A percentile compares a stretch with the other conserved stretches of the same genome.
Conservation (phyloP, 2,888 invertebrate species). For the Aleiodes leptofemur region DNA sequence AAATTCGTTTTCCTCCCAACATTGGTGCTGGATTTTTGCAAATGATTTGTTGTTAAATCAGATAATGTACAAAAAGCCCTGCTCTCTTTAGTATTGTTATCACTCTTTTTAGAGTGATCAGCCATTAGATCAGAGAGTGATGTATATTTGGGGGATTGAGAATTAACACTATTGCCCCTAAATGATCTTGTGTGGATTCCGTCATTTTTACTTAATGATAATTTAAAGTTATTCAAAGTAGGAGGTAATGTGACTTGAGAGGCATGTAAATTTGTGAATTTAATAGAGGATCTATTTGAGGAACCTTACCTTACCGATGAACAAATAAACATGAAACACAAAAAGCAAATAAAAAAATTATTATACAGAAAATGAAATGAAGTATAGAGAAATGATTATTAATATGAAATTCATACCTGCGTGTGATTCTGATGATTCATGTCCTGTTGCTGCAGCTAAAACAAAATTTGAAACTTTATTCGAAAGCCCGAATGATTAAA, state of each 20-base stretch:
- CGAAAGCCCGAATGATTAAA: slow-evolving; percentile 9
- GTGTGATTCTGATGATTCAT: slow-evolving; percentile 55
- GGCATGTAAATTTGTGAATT: background rate
- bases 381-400: too few species aligned
- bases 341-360: slow-evolving; percentile 54
- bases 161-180: slow-evolving; percentile 20
- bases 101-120: slow-evolving; percentile 24
- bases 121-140: slow-evolving; percentile 20
- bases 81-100: slow-evolving; percentile 38
- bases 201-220: background rate
- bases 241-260: background rate
- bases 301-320: slow-evolving; percentile 73
- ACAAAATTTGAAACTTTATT: background rate
- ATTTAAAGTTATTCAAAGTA: background rate
- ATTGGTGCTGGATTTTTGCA: slow-evolving; percentile 59
- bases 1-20: slow-evolving; percentile 53
- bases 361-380: background rate
- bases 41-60: slow-evolving; percentile 69
- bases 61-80: slow-evolving; percentile 63
- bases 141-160: slow-evolving; percentile 38
- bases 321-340: slow-evolving; percentile 66
- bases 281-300: slow-evolving; percentile 53
- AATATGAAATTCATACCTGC: slow-evolving; percentile 61
- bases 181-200: background rate
- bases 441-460: slow-evolving; percentile 54